Conservation (phyloP, 2,888 invertebrate genomes). For the Orthonevra nobilis region DNA sequence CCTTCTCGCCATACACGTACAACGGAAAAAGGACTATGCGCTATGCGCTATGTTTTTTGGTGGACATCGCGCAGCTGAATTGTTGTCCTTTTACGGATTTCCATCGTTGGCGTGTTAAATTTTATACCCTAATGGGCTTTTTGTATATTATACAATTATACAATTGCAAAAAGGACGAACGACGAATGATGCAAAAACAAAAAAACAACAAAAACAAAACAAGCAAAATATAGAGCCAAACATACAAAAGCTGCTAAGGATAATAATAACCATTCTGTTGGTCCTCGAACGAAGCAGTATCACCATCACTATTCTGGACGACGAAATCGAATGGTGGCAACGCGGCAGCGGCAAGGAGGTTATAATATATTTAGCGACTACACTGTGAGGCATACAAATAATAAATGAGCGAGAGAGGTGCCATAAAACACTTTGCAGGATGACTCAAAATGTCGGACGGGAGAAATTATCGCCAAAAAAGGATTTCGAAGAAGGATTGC, state of each 20-base stretch:
- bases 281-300: too few species aligned
- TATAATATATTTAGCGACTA: conserved; percentile 71
- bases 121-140: conserved; percentile 69
- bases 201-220: conserved; percentile 2
- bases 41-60: conserved; percentile 53
- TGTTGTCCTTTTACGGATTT: conserved; percentile 58
- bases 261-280: conserved; percentile 50
- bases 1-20: too few species aligned
- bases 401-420: conserved; percentile 71
- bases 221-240: conserved; percentile 21
- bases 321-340: conserved; percentile 53
- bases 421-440: conserved; percentile 71
- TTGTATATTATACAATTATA: conserved; percentile 69
- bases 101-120: conserved; percentile 64
- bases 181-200: too few species aligned
- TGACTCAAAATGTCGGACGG: conserved; percentile 70
- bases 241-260: conserved; percentile 59
- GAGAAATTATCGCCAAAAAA: conserved; percentile 70
- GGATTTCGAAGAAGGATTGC: conserved; percentile 70
- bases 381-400: conserved; percentile 70
- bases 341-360: conserved; percentile 56
- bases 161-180: conserved; percentile 60
- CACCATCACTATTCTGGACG: conserved; percentile 9
- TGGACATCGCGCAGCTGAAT: conserved; percentile 67
- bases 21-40: conserved; percentile 32